Conservation (phyloP, 2,113 vertebrate species). For the Procapra przewalskii region DNA sequence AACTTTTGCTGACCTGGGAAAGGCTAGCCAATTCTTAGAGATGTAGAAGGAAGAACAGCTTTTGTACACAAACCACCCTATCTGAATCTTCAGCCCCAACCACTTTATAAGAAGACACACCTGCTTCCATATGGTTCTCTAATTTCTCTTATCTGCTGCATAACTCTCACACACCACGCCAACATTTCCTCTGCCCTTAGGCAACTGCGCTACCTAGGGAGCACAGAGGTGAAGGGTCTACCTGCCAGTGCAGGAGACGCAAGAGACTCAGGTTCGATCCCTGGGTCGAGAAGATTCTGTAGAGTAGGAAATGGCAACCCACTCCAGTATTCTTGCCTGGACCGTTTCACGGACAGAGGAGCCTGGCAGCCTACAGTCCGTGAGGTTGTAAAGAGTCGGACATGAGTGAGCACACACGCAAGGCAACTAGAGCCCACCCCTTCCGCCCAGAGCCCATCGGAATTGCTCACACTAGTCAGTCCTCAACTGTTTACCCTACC, state of each 20-base stretch:
- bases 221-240: not conserved
- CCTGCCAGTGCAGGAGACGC: not conserved
- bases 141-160: not conserved
- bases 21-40: not conserved
- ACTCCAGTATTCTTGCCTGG: not conserved
- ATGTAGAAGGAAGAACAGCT: not conserved
- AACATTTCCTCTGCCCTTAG: not conserved
- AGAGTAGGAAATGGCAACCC: not conserved
- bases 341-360: not conserved
- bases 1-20: not conserved
- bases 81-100: not conserved
- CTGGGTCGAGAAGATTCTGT: not conserved
- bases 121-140: not conserved
- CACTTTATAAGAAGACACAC: not conserved
- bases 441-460: not conserved
- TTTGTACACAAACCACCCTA: not conserved
- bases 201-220: not conserved
- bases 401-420: accelerated
- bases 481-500: not conserved
- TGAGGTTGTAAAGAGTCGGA: not conserved
- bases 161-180: not conserved
- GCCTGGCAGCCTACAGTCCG: not conserved
- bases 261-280: not conserved
- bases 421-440: not conserved
- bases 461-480: no score